Conservation (phyloP, 1,140 invertebrate species). For the Lutraria rhynchaena region DNA sequence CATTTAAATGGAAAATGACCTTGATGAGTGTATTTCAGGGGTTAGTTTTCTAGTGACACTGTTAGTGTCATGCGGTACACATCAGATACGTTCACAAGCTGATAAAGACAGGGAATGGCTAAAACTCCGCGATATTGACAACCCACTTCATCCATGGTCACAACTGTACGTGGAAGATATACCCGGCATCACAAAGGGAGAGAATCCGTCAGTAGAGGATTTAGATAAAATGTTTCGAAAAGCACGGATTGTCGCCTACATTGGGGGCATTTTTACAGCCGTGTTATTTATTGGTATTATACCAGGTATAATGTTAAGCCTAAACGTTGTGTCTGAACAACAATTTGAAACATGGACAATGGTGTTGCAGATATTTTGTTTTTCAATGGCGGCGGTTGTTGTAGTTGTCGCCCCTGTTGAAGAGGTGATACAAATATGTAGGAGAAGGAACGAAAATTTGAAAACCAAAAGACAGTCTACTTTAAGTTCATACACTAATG, state of each 20-base stretch:
- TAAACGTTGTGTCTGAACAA: constrained; percentile 65
- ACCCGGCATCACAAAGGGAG: constrained; percentile 53
- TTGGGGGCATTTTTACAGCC: constrained; percentile 65
- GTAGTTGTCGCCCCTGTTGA: constrained; percentile 69
- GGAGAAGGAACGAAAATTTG: constrained; percentile 58
- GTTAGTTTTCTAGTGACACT: constrained; percentile 65
- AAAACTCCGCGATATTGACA: constrained; percentile 80
- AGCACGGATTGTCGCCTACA: constrained; percentile 68
- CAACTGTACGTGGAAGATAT: constrained; percentile 74
- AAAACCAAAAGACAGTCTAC: constrained; percentile 12
- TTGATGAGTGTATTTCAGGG: constrained; percentile 5
- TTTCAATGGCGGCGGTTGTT: constrained; percentile 67
- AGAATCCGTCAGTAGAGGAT: constrained; percentile 66
- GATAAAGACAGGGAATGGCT: constrained; percentile 73
- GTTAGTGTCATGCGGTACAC: constrained; percentile 65
- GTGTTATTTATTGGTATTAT: constrained; percentile 66
- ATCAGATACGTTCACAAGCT: constrained; percentile 57
- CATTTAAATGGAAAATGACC: too few relatives aligned
- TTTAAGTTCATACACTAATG: constrained; percentile 23
- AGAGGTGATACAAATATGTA: constrained; percentile 66
- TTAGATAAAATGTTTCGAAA: constrained; percentile 66
- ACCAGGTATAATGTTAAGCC: constrained; percentile 69
- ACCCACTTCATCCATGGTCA: constrained; percentile 80
- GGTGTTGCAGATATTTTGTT: constrained; percentile 66
- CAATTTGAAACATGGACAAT: constrained; percentile 68